These are phyloP conservation scores for Caenorhabditis afra DNA, from an alignment of 2,888 invertebrate species.

Conservation along the genomic window DNA sequence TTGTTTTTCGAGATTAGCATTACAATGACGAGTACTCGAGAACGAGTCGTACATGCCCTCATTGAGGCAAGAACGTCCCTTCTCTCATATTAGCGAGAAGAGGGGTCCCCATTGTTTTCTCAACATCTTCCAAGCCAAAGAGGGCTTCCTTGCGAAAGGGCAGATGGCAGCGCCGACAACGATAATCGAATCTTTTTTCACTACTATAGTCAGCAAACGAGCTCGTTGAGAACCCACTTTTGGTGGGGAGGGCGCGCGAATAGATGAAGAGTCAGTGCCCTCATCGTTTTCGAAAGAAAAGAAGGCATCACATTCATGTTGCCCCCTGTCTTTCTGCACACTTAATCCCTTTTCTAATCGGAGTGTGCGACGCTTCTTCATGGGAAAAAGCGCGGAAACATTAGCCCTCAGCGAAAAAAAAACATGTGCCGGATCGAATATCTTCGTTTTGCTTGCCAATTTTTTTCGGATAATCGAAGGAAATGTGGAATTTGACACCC, in stretches of 20 bases:
- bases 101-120: conserved; percentile 45
- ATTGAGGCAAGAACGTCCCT: conserved; percentile 30
- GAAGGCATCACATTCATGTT: conserved; percentile 21
- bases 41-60: conserved; percentile 36
- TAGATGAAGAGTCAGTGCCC: conserved; percentile 47
- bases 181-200: conserved; percentile 58
- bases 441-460: background rate
- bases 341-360: conserved; percentile 45
- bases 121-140: conserved; percentile 26
- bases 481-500: conserved; percentile 22
- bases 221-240: conserved; percentile 42
- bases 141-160: conserved; percentile 24
- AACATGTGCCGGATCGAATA: background rate
- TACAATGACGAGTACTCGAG: conserved; percentile 43
- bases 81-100: conserved; percentile 12
- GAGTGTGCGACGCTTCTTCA: conserved; percentile 19
- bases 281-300: conserved; percentile 19
- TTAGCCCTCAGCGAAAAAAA: conserved; percentile 12
- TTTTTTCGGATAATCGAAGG: conserved; percentile 9
- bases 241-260: too few relatives aligned
- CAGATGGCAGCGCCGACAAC: conserved; percentile 51
- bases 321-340: conserved; percentile 19
- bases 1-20: conserved; percentile 56
- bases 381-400: conserved; percentile 21
- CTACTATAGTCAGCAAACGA: conserved; percentile 59